These are phyloP conservation scores for Dipus sagitta DNA, from an alignment of 2,797 vertebrate genomes.

Conservation along the genomic window DNA sequence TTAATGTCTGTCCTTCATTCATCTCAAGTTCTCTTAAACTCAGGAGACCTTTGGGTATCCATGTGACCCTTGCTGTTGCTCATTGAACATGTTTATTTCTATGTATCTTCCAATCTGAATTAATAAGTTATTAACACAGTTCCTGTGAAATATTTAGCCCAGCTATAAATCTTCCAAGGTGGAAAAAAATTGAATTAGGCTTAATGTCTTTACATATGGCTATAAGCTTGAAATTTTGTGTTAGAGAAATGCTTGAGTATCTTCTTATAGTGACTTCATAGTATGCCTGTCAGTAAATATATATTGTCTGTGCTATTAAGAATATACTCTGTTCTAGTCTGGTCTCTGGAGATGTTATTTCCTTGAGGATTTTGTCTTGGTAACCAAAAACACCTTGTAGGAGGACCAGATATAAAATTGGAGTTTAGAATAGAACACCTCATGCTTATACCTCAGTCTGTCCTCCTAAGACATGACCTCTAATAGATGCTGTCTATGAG, in stretches of 20 bases:
- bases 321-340: slow-evolving; percentile 48
- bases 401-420: not conserved
- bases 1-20: slow-evolving; percentile 62
- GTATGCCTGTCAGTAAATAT: slow-evolving; percentile 50
- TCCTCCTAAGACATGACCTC: not conserved
- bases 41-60: slow-evolving; percentile 45
- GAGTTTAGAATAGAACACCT: slow-evolving; percentile 49
- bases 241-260: slow-evolving; percentile 49
- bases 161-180: slow-evolving; percentile 35
- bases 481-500: not conserved
- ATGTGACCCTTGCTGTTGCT: slow-evolving; percentile 44
- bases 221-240: slow-evolving; percentile 46
- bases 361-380: slow-evolving; percentile 54
- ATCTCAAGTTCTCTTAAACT: slow-evolving; percentile 64
- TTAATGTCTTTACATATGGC: slow-evolving; percentile 8
- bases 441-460: not conserved
- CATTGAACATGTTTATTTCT: slow-evolving; percentile 66
- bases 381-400: slow-evolving; percentile 72
- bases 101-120: slow-evolving; percentile 61
- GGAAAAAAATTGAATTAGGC: slow-evolving; percentile 9
- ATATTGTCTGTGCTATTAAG: slow-evolving; percentile 32
- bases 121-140: slow-evolving; percentile 76
- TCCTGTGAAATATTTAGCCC: slow-evolving; percentile 55
- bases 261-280: slow-evolving; percentile 65
- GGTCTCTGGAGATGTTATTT: slow-evolving; percentile 50